Percentiles rank a stretch among this genome's conserved stretches.
Conservation (phyloP, 2,888 invertebrate genomes). For the Pollenia griseotomentosa region DNA sequence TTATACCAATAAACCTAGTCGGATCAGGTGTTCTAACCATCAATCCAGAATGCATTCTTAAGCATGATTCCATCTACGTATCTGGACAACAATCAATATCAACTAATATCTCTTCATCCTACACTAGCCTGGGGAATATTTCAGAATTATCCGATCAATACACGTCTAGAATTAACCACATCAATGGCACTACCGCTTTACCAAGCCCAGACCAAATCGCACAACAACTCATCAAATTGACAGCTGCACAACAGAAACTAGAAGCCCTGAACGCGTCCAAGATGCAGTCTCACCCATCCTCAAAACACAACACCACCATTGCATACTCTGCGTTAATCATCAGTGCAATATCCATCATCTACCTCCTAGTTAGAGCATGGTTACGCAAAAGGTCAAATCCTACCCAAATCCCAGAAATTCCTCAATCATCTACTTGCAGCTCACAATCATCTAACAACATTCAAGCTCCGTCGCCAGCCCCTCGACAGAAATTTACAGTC, state of each 20-base stretch:
- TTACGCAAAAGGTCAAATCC: no score
- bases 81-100: conserved; percentile 1
- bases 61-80: background rate
- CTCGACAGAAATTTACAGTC: background rate
- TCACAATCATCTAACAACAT: background rate
- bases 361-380: no score
- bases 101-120: background rate
- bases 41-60: background rate
- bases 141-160: background rate
- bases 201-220: background rate
- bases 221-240: background rate
- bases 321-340: no score
- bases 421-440: no score
- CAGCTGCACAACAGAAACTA: background rate
- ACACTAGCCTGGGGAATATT: conserved; percentile 1
- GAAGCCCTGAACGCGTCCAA: background rate
- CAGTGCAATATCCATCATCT: no score
- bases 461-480: background rate
- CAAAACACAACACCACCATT: background rate
- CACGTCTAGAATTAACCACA: background rate
- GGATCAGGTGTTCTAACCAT: background rate
- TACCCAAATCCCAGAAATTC: background rate
- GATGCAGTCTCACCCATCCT: background rate
- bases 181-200: background rate
- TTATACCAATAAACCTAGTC: background rate